Evolutionary conservation across 2,797 vertebrate species (phyloP).

Genomic region (Pangasius sanitwongsei): DNA sequence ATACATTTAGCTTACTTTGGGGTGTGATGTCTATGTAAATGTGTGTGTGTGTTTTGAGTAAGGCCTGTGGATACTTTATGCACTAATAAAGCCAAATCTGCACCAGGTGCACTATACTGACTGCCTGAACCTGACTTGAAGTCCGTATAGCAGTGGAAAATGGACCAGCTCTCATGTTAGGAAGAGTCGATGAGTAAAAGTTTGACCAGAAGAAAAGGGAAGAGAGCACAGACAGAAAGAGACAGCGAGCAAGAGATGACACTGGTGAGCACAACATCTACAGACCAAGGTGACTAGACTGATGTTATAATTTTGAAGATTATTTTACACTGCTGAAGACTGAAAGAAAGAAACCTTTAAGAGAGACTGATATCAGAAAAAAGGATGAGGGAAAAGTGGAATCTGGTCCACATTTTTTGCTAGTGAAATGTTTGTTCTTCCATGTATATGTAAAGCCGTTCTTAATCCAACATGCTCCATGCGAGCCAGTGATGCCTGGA

Average conservation of each 20-base stretch:
- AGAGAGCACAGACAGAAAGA: constrained; percentile 13
- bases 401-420: constrained; percentile 29
- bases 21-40: constrained; percentile 74
- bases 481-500: constrained; percentile 25
- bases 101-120: constrained; percentile 19
- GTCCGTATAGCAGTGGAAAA: constrained; percentile 22
- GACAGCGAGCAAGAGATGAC: not conserved
- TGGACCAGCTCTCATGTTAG: constrained; percentile 6
- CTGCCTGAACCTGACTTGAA: constrained; percentile 30
- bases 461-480: constrained; percentile 37
- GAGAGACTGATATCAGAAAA: constrained; percentile 8
- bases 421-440: constrained; percentile 60
- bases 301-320: not conserved
- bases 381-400: not conserved
- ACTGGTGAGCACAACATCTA: constrained; percentile 2
- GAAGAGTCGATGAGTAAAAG: not conserved
- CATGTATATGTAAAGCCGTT: constrained; percentile 60
- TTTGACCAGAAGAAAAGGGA: constrained; percentile 22
- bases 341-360: not conserved
- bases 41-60: constrained; percentile 47
- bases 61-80: constrained; percentile 45
- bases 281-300: constrained; percentile 9
- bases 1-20: constrained; percentile 87
- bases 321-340: not conserved
- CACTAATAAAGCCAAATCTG: constrained; percentile 31